These are phyloP conservation scores for Archilochus colubris DNA, from an alignment of 2,113 vertebrate genomes.

Conservation along the genomic window DNA sequence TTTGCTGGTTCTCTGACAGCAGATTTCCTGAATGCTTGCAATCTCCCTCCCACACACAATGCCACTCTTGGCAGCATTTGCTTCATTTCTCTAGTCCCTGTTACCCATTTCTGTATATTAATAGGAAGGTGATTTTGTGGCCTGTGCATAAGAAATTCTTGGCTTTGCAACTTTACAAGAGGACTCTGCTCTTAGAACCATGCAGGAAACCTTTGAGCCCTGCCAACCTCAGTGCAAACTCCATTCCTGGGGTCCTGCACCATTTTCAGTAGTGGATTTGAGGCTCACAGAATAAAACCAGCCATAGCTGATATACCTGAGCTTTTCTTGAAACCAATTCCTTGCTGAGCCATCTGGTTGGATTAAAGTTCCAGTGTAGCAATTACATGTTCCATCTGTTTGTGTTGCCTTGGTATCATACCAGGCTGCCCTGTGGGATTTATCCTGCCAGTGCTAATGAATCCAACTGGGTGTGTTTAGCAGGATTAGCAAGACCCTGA, in stretches of 20 bases:
- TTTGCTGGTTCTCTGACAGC: background rate
- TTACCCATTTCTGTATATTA: background rate
- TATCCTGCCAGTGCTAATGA: slow-evolving; percentile 42
- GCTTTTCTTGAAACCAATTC: background rate
- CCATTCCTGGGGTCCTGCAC: fast-evolving
- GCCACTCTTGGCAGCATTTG: background rate
- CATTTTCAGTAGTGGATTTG: background rate
- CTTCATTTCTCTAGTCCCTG: background rate
- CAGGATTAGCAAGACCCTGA: background rate
- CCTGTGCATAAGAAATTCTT: background rate
- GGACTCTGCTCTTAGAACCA: background rate
- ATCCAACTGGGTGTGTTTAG: background rate
- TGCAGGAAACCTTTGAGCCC: background rate
- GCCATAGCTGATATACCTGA: slow-evolving; percentile 15
- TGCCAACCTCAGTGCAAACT: background rate
- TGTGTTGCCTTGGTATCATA: background rate
- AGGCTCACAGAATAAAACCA: fast-evolving
- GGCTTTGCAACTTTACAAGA: background rate
- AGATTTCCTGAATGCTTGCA: background rate
- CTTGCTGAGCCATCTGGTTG: slow-evolving; percentile 44
- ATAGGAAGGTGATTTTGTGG: background rate
- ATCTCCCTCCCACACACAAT: background rate
- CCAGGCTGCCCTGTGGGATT: background rate
- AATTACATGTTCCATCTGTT: slow-evolving; percentile 45
- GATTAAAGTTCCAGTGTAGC: slow-evolving; percentile 31